A percentile compares a stretch with the other conserved stretches of the same genome.
These are phyloP conservation scores for Planiliza haematocheilus DNA, from an alignment of 2,113 vertebrate genomes.

Conservation along the genomic window DNA sequence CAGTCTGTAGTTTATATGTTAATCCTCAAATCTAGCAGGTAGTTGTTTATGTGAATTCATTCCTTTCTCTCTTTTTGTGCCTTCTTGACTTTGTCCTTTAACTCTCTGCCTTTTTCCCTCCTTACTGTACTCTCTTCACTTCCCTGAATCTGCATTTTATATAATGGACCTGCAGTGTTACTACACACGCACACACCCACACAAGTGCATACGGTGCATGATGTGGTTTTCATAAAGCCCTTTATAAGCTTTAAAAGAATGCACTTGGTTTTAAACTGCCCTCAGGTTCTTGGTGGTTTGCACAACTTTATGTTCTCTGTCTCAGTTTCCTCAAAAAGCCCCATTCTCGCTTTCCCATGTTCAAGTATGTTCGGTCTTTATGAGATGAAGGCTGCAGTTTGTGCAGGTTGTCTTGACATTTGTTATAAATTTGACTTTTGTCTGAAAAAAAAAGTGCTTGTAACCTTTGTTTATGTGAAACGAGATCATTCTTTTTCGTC, in stretches of 20 bases:
- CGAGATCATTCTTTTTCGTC: not conserved
- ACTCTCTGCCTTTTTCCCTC: not conserved
- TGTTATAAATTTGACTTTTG: not conserved
- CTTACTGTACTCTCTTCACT: conserved; percentile 15
- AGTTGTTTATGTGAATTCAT: conserved; percentile 50
- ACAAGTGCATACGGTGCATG: conserved; percentile 39
- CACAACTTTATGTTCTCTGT: conserved; percentile 33
- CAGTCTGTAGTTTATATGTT: conserved; percentile 22
- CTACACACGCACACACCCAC: conserved; percentile 21
- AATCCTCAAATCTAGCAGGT: conserved; percentile 47
- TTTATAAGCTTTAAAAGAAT: conserved; percentile 75
- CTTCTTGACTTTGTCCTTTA: conserved; percentile 15
- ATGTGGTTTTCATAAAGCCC: conserved; percentile 71
- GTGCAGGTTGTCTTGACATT: conserved; percentile 1
- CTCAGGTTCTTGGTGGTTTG: conserved; percentile 59
- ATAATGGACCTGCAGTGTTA: conserved; percentile 57
- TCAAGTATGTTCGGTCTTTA: not conserved
- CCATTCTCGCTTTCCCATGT: conserved; percentile 32
- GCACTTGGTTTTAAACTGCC: conserved; percentile 53
- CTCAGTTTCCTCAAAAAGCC: conserved; percentile 41
- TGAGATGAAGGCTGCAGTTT: conserved; percentile 15
- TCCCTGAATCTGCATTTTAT: conserved; percentile 61
- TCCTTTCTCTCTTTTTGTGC: conserved; percentile 35
- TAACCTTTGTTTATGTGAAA: too few species aligned
- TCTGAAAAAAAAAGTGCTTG: too few species aligned